A percentile compares a stretch with the other conserved stretches of the same genome.
phyloP scores from a whole-genome alignment of 37 sponge, comb jelly and placozoan genomes.

The Haliclona indistincta region DNA sequence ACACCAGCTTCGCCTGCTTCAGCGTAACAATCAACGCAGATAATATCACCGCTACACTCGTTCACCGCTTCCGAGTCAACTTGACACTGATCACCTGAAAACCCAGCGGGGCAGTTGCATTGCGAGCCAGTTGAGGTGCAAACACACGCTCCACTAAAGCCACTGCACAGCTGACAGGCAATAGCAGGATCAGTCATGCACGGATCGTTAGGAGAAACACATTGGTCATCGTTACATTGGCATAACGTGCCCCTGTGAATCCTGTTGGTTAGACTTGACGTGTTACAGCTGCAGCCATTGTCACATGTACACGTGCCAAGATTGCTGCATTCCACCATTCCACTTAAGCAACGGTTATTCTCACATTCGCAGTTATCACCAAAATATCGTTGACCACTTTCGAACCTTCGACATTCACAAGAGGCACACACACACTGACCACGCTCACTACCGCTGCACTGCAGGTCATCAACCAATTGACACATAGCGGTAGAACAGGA shows the following conservation, averaged over 20 bases:
- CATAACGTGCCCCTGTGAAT: neutral
- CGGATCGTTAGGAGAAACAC: neutral
- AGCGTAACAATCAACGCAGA: slow-evolving; percentile 1
- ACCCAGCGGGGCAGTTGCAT: neutral
- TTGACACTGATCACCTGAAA: neutral
- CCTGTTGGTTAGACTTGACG: neutral
- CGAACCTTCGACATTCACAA: neutral
- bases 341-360: neutral
- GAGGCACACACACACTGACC: neutral
- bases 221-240: too few species aligned
- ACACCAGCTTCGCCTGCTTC: slow-evolving; percentile 5
- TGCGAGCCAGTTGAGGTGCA: neutral
- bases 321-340: neutral
- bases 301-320: slow-evolving; percentile 4
- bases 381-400: neutral
- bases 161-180: neutral
- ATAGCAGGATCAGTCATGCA: neutral
- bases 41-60: neutral
- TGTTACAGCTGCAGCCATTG: slow-evolving; percentile 8
- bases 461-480: neutral
- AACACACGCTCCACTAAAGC: neutral
- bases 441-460: neutral
- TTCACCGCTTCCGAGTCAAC: neutral
- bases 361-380: slow-evolving; percentile 9
- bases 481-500: neutral